A percentile compares a stretch with the other conserved stretches of the same genome.
Evolutionary conservation across 2,113 vertebrate species (phyloP).

Genomic region (Uria lomvia): DNA sequence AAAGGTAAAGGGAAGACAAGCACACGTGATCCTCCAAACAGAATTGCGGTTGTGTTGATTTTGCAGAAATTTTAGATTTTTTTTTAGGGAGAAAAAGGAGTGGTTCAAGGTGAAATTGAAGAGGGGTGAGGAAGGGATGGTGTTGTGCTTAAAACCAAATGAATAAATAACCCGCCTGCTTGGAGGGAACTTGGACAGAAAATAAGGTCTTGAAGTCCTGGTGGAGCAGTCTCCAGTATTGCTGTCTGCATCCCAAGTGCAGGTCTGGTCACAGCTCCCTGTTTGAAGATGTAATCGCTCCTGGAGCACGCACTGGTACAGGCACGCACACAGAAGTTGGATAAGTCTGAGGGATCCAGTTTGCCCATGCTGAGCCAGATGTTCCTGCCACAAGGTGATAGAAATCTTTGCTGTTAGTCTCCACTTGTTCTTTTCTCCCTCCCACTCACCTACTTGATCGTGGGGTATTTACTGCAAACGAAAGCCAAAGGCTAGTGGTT

Average conservation of each 20-base stretch:
- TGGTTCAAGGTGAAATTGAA: background rate
- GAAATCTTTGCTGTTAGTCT: constrained; percentile 54
- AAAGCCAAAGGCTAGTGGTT: constrained; percentile 59
- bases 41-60: background rate
- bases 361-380: constrained; percentile 22
- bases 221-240: background rate
- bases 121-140: background rate
- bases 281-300: constrained; percentile 41
- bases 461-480: constrained; percentile 30
- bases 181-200: background rate
- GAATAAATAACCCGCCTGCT: background rate
- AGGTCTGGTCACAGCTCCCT: constrained; percentile 47
- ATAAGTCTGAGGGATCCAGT: background rate
- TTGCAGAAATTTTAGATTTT: background rate
- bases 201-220: background rate
- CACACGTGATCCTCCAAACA: background rate
- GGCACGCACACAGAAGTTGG: background rate
- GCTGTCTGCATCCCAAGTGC: background rate
- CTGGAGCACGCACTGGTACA: constrained; percentile 2
- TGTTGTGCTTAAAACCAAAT: background rate
- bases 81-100: background rate
- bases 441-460: constrained; percentile 23
- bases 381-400: constrained; percentile 39
- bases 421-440: constrained; percentile 52
- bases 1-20: background rate